phyloP scores from a whole-genome alignment of 2,888 invertebrate genomes.

The Acleris holmiana region DNA sequence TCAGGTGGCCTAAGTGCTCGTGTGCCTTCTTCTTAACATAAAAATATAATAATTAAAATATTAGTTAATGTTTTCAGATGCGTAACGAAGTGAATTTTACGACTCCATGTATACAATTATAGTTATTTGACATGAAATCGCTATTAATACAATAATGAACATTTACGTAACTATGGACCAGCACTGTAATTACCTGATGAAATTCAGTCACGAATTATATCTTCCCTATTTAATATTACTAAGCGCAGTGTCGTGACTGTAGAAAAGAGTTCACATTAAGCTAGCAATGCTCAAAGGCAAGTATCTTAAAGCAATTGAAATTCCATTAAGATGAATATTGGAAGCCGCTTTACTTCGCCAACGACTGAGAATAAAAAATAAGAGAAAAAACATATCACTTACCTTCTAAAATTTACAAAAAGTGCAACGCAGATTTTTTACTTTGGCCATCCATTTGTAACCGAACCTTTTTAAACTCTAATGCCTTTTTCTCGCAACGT shows the following conservation, averaged over 20 bases:
- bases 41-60: too few species aligned
- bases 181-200: neutral
- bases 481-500: too few species aligned
- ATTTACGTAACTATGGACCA: too few species aligned
- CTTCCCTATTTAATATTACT: conserved; percentile 60
- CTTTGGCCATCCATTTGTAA: neutral
- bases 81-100: too few species aligned
- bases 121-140: too few species aligned
- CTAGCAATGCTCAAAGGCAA: conserved; percentile 43
- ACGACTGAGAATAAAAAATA: conserved; percentile 22
- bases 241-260: conserved; percentile 74
- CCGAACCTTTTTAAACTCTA: neutral
- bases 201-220: conserved; percentile 45
- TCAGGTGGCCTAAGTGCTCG: too few species aligned
- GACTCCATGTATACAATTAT: too few species aligned
- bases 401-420: neutral
- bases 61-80: too few species aligned
- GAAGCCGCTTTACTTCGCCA: conserved; percentile 59
- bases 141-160: too few species aligned
- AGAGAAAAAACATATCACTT: neutral
- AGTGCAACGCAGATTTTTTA: neutral
- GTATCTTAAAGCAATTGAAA: conserved; percentile 73
- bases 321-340: conserved; percentile 73
- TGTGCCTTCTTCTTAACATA: too few species aligned
- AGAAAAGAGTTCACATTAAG: conserved; percentile 63